These are phyloP conservation scores for Venustaconcha ellipsiformis DNA, from an alignment of 1,140 invertebrate genomes.

Conservation along the genomic window DNA sequence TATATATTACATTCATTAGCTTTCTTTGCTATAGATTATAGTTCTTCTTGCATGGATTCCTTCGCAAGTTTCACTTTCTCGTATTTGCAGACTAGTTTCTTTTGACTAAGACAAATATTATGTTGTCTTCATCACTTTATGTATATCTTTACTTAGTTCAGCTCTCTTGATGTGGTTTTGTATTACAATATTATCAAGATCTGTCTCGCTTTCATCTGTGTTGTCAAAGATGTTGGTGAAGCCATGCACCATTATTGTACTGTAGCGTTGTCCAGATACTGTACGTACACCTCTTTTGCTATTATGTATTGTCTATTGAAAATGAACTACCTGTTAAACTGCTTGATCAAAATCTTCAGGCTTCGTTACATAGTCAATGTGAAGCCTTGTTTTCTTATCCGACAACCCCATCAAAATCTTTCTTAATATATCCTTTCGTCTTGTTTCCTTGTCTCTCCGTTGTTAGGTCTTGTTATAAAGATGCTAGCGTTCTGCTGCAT, in stretches of 20 bases:
- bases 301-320: conserved; percentile 12
- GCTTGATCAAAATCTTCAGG: conserved; percentile 30
- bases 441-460: conserved; percentile 21
- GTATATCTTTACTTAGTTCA: conserved; percentile 10
- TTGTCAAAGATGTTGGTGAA: not conserved
- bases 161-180: not conserved
- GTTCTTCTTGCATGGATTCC: too few relatives aligned
- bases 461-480: conserved; percentile 27
- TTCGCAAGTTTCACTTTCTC: too few relatives aligned
- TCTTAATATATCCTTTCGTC: conserved; percentile 22
- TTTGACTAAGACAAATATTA: too few relatives aligned
- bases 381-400: conserved; percentile 19
- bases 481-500: conserved; percentile 31
- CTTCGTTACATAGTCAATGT: conserved; percentile 27
- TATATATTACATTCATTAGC: too few relatives aligned
- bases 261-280: not conserved
- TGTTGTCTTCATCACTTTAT: too few relatives aligned
- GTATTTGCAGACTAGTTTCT: too few relatives aligned
- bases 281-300: not conserved
- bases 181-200: not conserved
- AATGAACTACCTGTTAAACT: conserved; percentile 11
- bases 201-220: too few relatives aligned
- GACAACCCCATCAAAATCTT: conserved; percentile 20
- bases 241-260: not conserved
- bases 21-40: too few relatives aligned